Evolutionary conservation across 2,113 vertebrate species (phyloP).

Genomic region (Stigmatopora argus): DNA sequence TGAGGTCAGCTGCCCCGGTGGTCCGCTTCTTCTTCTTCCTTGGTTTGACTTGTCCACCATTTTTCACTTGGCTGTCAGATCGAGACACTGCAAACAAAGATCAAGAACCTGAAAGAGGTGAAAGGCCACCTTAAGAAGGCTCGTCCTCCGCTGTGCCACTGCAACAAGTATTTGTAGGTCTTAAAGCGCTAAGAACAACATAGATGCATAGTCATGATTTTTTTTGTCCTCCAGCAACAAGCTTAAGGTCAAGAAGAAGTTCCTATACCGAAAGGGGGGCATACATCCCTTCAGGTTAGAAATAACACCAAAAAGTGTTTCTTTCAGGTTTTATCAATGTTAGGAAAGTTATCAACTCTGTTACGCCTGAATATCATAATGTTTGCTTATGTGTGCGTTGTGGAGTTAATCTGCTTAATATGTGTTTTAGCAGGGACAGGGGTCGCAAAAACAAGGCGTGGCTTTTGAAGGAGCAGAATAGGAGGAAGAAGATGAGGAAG

Average conservation of each 20-base stretch:
- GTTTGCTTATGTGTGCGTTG: neutral
- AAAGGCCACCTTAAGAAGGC: constrained; percentile 90
- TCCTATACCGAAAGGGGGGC: constrained; percentile 25
- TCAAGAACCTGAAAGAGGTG: constrained; percentile 92
- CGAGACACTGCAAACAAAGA: constrained; percentile 94
- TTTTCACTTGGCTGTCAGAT: constrained; percentile 67
- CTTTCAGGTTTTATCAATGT: no score
- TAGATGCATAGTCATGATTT: neutral
- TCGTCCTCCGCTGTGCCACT: constrained; percentile 88
- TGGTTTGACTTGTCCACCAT: neutral
- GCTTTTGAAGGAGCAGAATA: constrained; percentile 86
- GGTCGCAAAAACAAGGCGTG: constrained; percentile 82
- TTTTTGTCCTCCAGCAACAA: constrained; percentile 72
- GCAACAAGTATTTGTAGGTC: constrained; percentile 79
- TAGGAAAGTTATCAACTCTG: no score
- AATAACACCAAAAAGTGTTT: constrained; percentile 39
- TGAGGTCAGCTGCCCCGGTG: constrained; percentile 69
- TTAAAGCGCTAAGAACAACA: neutral
- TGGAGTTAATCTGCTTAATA: no score
- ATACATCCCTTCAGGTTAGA: constrained; percentile 76
- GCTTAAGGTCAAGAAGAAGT: constrained; percentile 79
- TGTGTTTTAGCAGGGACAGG: constrained; percentile 71
- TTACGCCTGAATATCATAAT: neutral
- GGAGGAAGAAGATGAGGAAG: constrained; percentile 90
- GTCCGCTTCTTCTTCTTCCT: neutral